These are phyloP conservation scores for Phoxinus dragarum DNA, from an alignment of 2,797 vertebrate species.

Conservation along the genomic window DNA sequence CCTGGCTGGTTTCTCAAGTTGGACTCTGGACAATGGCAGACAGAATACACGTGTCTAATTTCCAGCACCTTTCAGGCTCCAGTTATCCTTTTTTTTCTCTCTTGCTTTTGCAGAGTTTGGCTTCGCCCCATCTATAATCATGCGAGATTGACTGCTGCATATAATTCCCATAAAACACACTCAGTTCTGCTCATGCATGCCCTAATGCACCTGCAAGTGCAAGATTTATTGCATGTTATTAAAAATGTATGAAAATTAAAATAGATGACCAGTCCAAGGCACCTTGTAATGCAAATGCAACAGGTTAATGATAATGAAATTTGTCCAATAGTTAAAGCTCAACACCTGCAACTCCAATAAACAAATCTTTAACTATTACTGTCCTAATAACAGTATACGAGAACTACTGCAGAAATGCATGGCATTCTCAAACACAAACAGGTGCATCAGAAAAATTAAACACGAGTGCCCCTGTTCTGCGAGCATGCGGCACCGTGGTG, in stretches of 20 bases:
- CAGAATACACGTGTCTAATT: background rate
- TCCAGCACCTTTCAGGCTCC: background rate
- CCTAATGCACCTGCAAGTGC: slow-evolving; percentile 25
- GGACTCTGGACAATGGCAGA: background rate
- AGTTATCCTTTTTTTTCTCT: background rate
- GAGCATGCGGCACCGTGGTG: slow-evolving; percentile 13
- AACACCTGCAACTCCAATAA: slow-evolving; percentile 5
- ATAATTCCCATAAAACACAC: background rate
- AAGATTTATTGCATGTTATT: background rate
- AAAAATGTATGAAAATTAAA: background rate
- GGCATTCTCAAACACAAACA: background rate
- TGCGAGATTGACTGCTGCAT: background rate
- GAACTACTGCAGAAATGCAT: background rate
- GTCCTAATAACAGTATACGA: background rate
- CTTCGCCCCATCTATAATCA: background rate
- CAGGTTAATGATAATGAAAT: background rate
- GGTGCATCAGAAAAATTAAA: slow-evolving; percentile 1
- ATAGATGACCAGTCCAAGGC: background rate
- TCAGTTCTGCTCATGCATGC: background rate
- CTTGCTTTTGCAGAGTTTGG: background rate
- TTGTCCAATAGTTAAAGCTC: background rate
- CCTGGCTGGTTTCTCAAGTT: slow-evolving; percentile 6
- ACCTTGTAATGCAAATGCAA: background rate
- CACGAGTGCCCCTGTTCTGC: background rate
- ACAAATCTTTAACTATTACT: background rate